These are phyloP conservation scores for Centropristis striata DNA, from an alignment of 2,113 vertebrate genomes.

Conservation along the genomic window DNA sequence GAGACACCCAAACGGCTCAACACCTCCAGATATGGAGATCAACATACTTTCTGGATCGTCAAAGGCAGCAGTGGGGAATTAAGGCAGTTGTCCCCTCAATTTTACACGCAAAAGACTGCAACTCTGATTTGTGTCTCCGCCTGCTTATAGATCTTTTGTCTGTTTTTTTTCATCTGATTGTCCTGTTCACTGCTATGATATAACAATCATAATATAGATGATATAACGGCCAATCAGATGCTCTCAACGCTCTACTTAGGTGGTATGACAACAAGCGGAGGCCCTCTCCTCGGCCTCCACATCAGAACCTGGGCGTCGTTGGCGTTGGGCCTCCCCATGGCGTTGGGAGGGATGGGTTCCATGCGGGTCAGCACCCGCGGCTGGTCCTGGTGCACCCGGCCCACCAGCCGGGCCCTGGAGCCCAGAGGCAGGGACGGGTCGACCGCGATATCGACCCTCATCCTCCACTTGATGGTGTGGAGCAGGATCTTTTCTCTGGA, in stretches of 20 bases:
- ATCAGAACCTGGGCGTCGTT: constrained; percentile 98
- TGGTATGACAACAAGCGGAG: constrained; percentile 94
- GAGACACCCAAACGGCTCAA: constrained; percentile 11
- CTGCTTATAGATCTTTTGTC: constrained; percentile 35
- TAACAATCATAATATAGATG: background rate
- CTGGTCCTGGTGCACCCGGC: constrained; percentile 95
- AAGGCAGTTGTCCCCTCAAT: constrained; percentile 80
- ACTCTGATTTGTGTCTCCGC: constrained; percentile 46
- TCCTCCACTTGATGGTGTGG: constrained; percentile 98
- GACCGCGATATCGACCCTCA: constrained; percentile 95
- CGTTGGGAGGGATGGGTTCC: constrained; percentile 95
- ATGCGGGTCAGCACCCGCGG: constrained; percentile 94
- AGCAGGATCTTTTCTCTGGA: constrained; percentile 96
- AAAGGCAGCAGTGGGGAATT: constrained; percentile 86
- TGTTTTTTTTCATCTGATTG: constrained; percentile 8
- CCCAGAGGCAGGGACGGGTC: constrained; percentile 94
- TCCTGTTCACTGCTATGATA: constrained; percentile 18
- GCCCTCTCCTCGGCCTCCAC: constrained; percentile 96
- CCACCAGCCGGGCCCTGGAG: constrained; percentile 91
- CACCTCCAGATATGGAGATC: constrained; percentile 57
- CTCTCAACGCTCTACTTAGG: constrained; percentile 87
- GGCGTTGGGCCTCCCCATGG: constrained; percentile 96
- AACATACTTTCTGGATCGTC: constrained; percentile 60
- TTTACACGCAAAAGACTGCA: constrained; percentile 19
- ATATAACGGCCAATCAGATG: constrained; percentile 8